Evolutionary conservation across 2,888 invertebrate species (phyloP), one percentile per base, ranked within the genome.

Genomic region (Leuctra nigra): DNA sequence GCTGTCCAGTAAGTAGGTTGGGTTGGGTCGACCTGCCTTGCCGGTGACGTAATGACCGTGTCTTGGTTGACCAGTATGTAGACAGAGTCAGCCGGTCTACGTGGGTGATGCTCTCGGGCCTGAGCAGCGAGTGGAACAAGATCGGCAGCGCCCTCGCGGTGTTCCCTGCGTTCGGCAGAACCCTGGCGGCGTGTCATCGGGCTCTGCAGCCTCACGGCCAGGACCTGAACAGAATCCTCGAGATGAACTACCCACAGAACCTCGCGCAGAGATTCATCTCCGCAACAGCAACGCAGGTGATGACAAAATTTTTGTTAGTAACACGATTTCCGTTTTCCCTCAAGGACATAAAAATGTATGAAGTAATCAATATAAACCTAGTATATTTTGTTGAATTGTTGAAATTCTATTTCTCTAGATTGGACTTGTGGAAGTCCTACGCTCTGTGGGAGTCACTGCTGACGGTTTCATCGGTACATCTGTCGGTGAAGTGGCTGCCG

Each of bases 401-500:
- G n/a, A n/a, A n/a, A n/a, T n/a, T n/a, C n/a, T n/a, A n/a, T n/a
- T n/a, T n/a, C n/a, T n/a, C n/a, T n/a, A 24, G 80, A 80, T 86
- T 54, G 84, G 82, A 14, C 68, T 86, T 18, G 78, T 82, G 1
- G 87, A 88, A 67, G 68, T 84, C 16, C 69, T 89, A 14, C 69
- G 66, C 48, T 69, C 73, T 4, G 64, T 79, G 13, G 84, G 82
- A 14, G 75, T 88, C 13, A 71, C 72, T 35, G 83, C 87, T 1
- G 86, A 87, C 70, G 82, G 84, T 13, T 80, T 87, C 58, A 79
- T 88, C 58, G 93, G 97, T 1, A 95, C 96, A 72, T 95, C 95
- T 7, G 90, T 93, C 0, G 97, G 97, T 22, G 97, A 97, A 71
- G 75, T 97, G 4, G 94, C 91, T 1, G 96, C 97, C 70, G 94